These are phyloP conservation scores for Encarsia formosa DNA, from an alignment of 2,888 invertebrate species.

Conservation along the genomic window DNA sequence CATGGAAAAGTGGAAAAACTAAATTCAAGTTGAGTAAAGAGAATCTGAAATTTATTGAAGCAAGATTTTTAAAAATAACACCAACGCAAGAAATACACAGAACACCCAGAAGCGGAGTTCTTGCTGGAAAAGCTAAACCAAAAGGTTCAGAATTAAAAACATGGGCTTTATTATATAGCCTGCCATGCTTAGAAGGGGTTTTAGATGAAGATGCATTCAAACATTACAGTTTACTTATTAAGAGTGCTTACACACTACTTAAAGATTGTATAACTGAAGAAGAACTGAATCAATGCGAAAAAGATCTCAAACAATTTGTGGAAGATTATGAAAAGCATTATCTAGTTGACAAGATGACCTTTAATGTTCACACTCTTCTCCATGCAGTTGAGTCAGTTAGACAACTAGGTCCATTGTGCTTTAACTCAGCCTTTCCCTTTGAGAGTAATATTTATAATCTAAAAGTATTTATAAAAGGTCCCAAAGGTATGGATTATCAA, in stretches of 20 bases:
- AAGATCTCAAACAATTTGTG: conserved; percentile 22
- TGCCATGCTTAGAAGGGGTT: conserved; percentile 8
- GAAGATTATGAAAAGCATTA: conserved; percentile 22
- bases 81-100: background rate
- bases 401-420: background rate
- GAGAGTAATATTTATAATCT: background rate
- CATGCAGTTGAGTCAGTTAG: background rate
- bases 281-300: conserved; percentile 24
- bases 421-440: conserved; percentile 1
- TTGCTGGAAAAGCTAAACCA: background rate
- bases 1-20: background rate
- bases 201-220: conserved; percentile 4
- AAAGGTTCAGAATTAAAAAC: conserved; percentile 9
- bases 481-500: background rate
- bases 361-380: background rate
- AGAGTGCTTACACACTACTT: conserved; percentile 12
- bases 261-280: conserved; percentile 19
- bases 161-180: conserved; percentile 9
- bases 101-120: background rate
- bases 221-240: conserved; percentile 9
- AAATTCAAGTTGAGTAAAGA: background rate
- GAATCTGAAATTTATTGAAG: background rate
- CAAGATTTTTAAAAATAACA: background rate
- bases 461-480: background rate
- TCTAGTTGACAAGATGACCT: conserved; percentile 5